Percentiles rank a stretch among this genome's conserved stretches.
Conservation (phyloP, 2,888 invertebrate genomes). For the Exocentrus adspersus region DNA sequence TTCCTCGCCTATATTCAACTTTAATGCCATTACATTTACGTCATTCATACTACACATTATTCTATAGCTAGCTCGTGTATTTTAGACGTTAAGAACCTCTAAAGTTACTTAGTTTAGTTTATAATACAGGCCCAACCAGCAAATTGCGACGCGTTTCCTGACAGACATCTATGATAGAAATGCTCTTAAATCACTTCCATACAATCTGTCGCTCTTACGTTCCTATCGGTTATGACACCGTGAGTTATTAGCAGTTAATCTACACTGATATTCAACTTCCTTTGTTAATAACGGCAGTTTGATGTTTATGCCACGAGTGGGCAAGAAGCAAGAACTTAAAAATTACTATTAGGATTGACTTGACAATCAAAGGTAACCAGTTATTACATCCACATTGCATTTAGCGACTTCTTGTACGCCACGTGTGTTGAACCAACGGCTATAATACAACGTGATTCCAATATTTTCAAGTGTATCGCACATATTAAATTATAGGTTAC, state of each 20-base stretch:
- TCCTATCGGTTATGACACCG: conserved; percentile 11
- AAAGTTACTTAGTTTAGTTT: conserved; percentile 31
- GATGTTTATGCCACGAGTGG: not conserved
- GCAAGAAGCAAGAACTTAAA: not conserved
- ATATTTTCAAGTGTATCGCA: too few species aligned
- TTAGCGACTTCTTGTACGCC: too few species aligned
- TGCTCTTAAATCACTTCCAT: conserved; percentile 24
- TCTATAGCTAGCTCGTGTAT: conserved; percentile 14
- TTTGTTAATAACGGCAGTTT: not conserved
- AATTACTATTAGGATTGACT: too few species aligned
- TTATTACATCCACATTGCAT: too few species aligned
- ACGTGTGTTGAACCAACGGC: too few species aligned
- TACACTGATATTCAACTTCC: not conserved
- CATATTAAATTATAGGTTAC: too few species aligned
- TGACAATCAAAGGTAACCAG: too few species aligned
- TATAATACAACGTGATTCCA: too few species aligned
- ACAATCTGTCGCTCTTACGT: conserved; percentile 25
- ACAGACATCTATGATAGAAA: conserved; percentile 20
- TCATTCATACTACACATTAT: not conserved
- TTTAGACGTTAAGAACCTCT: conserved; percentile 30
- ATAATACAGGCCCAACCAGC: conserved; percentile 24
- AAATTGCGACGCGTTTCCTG: conserved; percentile 27
- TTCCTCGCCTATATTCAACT: conserved; percentile 14
- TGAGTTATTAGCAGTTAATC: conserved; percentile 23
- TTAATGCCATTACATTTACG: conserved; percentile 19